Evolutionary conservation across 2,888 invertebrate species (phyloP).

Genomic region (Balanococcus diminutus): DNA sequence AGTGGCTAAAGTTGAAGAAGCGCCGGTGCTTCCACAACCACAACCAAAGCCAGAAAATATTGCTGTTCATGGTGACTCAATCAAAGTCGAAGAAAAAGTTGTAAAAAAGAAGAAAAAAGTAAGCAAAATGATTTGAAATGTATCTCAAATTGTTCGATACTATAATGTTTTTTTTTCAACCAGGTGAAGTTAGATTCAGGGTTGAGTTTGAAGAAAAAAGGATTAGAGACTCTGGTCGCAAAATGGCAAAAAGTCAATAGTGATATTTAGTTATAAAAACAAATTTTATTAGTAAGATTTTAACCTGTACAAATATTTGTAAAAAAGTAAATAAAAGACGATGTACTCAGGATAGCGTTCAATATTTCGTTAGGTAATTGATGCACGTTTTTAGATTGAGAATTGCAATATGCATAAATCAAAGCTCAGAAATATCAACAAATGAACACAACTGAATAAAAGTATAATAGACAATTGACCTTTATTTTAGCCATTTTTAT

Average conservation of each 20-base stretch:
- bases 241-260: constrained; percentile 54
- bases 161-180: background rate
- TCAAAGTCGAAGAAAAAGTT: constrained; percentile 43
- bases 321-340: background rate
- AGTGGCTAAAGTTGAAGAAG: background rate
- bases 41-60: background rate
- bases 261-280: constrained; percentile 10
- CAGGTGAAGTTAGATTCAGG: constrained; percentile 52
- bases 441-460: too few relatives aligned
- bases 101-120: constrained; percentile 49
- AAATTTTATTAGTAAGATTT: background rate
- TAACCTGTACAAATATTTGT: background rate
- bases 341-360: background rate
- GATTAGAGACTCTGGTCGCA: constrained; percentile 50
- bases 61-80: background rate
- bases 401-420: too few relatives aligned
- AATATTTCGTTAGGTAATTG: too few relatives aligned
- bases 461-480: too few relatives aligned
- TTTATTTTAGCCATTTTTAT: too few relatives aligned
- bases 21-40: background rate
- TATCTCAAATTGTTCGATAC: background rate
- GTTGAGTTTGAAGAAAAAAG: constrained; percentile 54
- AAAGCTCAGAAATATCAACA: too few relatives aligned
- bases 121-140: background rate
- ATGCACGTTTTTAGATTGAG: too few relatives aligned